Evolutionary conservation across 2,797 vertebrate genomes (phyloP).

Genomic region (Fistularia commersonii): DNA sequence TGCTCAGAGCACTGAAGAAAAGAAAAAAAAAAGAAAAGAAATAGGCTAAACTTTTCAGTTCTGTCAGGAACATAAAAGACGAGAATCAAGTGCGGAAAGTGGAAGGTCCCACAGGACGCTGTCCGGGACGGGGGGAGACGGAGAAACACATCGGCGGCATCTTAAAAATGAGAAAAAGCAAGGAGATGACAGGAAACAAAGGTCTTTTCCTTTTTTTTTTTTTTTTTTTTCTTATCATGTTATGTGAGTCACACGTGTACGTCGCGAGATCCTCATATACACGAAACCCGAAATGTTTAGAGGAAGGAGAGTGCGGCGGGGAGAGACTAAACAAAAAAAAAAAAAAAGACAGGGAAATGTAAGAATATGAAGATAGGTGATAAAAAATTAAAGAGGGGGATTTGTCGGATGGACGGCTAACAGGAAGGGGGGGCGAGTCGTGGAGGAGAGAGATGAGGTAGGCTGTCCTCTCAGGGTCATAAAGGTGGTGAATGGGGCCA

Average conservation of each 20-base stretch:
- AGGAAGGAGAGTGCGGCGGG: no score
- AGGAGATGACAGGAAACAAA: constrained; percentile 17
- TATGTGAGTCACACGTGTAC: no score
- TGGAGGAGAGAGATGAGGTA: constrained; percentile 61
- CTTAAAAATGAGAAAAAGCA: constrained; percentile 12
- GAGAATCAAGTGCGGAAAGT: constrained; percentile 18
- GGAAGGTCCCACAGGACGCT: constrained; percentile 29
- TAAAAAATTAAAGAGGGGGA: constrained; percentile 7
- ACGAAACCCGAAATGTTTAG: no score
- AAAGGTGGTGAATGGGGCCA: constrained; percentile 59
- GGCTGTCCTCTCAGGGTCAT: constrained; percentile 66
- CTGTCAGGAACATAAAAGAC: constrained; percentile 47
- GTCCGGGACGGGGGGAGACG: constrained; percentile 26
- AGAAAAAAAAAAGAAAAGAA: constrained; percentile 1
- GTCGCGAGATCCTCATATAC: no score
- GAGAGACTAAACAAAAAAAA: no score
- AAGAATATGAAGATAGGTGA: neutral
- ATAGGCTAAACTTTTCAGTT: constrained; percentile 30
- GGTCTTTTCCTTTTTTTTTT: no score
- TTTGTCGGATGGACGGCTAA: constrained; percentile 11
- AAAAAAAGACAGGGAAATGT: neutral
- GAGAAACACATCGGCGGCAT: no score
- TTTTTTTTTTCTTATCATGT: no score
- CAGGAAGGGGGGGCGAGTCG: constrained; percentile 23
- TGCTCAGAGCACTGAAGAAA: constrained; percentile 17